These are phyloP conservation scores for Lepeophtheirus nordmannii DNA, from an alignment of 2,888 invertebrate species.

Conservation along the genomic window DNA sequence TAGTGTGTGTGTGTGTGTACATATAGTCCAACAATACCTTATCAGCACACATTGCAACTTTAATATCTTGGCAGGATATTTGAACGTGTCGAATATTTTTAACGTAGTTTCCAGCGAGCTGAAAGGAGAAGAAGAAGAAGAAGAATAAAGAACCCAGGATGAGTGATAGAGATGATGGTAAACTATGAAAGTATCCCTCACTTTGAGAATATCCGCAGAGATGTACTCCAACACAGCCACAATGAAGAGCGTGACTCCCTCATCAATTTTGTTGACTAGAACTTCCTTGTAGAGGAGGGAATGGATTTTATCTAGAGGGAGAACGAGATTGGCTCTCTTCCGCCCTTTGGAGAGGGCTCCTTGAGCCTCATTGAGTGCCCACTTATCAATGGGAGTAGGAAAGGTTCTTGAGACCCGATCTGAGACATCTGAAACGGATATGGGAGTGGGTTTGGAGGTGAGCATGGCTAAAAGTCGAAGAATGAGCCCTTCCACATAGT, in stretches of 20 bases:
- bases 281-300: constrained; percentile 46
- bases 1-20: too few relatives aligned
- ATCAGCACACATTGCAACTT: constrained; percentile 94
- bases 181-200: too few relatives aligned
- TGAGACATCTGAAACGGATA: constrained; percentile 70
- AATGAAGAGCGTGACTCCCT: constrained; percentile 69
- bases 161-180: too few relatives aligned
- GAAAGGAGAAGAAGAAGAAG: constrained; percentile 30
- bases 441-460: constrained; percentile 59
- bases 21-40: constrained; percentile 47
- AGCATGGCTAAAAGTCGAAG: constrained; percentile 71
- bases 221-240: constrained; percentile 89
- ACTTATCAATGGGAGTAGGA: constrained; percentile 84
- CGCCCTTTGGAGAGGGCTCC: constrained; percentile 63
- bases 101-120: constrained; percentile 88
- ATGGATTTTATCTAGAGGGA: constrained; percentile 79
- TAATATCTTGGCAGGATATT: constrained; percentile 78
- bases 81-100: constrained; percentile 83
- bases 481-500: constrained; percentile 80
- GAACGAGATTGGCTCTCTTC: constrained; percentile 52
- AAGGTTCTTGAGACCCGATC: constrained; percentile 78
- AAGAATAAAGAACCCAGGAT: constrained; percentile 2
- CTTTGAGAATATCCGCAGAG: constrained; percentile 80
- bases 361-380: constrained; percentile 78
- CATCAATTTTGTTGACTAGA: constrained; percentile 36